These are phyloP conservation scores for Drosophila hamatofila DNA, from an alignment of 2,888 invertebrate genomes.

Conservation along the genomic window DNA sequence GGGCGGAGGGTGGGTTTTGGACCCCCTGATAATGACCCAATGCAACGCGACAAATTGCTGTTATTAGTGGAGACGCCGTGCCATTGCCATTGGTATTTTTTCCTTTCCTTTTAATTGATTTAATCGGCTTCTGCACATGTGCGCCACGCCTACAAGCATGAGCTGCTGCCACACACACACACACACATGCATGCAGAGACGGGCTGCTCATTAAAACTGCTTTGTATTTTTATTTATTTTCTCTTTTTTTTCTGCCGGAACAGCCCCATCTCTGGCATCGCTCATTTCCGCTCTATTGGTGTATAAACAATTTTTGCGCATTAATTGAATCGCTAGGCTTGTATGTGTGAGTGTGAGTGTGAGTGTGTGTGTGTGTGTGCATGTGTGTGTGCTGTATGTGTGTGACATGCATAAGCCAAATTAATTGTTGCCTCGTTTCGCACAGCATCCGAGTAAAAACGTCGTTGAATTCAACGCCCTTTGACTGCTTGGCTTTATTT, in stretches of 20 bases:
- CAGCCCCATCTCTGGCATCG: slow-evolving; percentile 23
- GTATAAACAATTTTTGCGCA: slow-evolving; percentile 78
- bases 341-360: slow-evolving; percentile 17
- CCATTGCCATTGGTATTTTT: slow-evolving; percentile 56
- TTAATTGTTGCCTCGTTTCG: slow-evolving; percentile 72
- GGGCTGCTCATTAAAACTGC: slow-evolving; percentile 67
- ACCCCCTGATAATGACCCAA: slow-evolving; percentile 58
- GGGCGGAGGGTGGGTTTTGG: neutral
- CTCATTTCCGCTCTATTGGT: slow-evolving; percentile 73
- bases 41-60: slow-evolving; percentile 53
- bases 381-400: slow-evolving; percentile 28
- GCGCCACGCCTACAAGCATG: slow-evolving; percentile 13
- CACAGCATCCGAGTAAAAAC: slow-evolving; percentile 41
- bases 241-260: slow-evolving; percentile 16
- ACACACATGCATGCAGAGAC: slow-evolving; percentile 8
- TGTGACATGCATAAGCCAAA: slow-evolving; percentile 75
- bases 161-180: slow-evolving; percentile 3
- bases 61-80: slow-evolving; percentile 48
- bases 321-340: slow-evolving; percentile 68
- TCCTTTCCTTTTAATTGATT: slow-evolving; percentile 70
- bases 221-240: slow-evolving; percentile 45
- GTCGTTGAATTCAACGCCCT: slow-evolving; percentile 47
- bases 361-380: slow-evolving; percentile 31
- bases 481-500: slow-evolving; percentile 51
- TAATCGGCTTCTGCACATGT: slow-evolving; percentile 65